Base-by-base conservation (phyloP, 2,113 vertebrate genomes). In the Osmerus mordax region DNA sequence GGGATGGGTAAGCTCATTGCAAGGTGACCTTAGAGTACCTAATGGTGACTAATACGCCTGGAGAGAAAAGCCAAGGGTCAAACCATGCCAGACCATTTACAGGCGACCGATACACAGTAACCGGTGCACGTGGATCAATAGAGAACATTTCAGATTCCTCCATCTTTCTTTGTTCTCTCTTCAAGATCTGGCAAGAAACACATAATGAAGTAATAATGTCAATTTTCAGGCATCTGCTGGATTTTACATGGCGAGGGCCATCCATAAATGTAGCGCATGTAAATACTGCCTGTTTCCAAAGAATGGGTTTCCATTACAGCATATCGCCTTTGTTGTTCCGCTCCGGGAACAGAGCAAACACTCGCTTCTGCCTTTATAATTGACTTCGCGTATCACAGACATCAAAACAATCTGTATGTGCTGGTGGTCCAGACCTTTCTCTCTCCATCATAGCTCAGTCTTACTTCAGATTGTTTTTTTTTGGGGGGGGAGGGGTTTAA, bases 231-330 rank as follows among this genome's bases (percentile, higher is more conserved):
- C 79, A 76, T 84, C 78, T 78, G 51, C 62, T 21, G 60, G 21
- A 16, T 47, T 60, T 60, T 52, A 28, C 64, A 67, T 23, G 2
- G 64, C 25, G 75, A 79, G 86, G 74, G 71, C 67, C 64, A 67
- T 74, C 83, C 83, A 82, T 77, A 89, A 83, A 90, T 81, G 84
- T 81, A 80, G 41, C 75, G 73, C 82, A 86, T 87, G 84, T 84
- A 88, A 90, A 89, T 90, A 76, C 76, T 79, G 77, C 70, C 65
- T 83, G 87, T 89, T 87, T 91, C 89, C 88, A 83, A 77, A 91
- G 89, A 89, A 85, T 75, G 81, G 83, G 80, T 90, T 92, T 91
- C 87, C 83, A 90, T 91, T 90, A 91, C 87, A 88, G 80, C 77
- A 82, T 85, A 80, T 87, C 79, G 79, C 75, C 85, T 73, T 84